phyloP scores from a whole-genome alignment of 2,888 invertebrate genomes.

The Tipula vernalis region DNA sequence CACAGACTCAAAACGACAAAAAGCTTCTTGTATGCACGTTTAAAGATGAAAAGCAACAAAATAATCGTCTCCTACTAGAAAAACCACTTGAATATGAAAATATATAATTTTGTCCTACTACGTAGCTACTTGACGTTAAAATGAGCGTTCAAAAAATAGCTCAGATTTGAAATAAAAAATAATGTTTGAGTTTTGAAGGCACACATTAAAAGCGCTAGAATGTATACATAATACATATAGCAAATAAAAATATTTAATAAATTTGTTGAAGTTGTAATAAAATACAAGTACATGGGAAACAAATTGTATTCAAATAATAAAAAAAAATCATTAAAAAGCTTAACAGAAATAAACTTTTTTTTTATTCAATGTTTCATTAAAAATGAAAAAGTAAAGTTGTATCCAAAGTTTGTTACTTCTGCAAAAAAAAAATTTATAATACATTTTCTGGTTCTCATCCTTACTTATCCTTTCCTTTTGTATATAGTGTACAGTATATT shows the following conservation, averaged over 20 bases:
- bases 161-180: not conserved
- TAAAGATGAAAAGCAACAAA: not conserved
- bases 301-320: not conserved
- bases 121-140: not conserved
- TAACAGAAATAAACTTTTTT: not conserved
- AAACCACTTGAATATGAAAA: not conserved
- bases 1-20: not conserved
- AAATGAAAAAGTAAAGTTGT: not conserved
- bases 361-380: not conserved
- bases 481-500: not conserved
- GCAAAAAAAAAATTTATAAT: not conserved
- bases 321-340: not conserved
- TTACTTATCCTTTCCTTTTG: not conserved
- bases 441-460: not conserved
- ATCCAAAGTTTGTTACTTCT: not conserved
- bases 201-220: not conserved
- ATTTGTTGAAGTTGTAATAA: not conserved
- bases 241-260: not conserved
- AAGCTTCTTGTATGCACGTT: not conserved
- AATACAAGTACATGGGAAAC: not conserved
- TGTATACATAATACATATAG: not conserved
- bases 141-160: not conserved
- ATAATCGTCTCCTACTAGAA: not conserved
- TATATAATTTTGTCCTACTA: not conserved
- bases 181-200: not conserved